Evolutionary conservation across 2,888 invertebrate genomes (phyloP).

Genomic region (Tiphia femorata): DNA sequence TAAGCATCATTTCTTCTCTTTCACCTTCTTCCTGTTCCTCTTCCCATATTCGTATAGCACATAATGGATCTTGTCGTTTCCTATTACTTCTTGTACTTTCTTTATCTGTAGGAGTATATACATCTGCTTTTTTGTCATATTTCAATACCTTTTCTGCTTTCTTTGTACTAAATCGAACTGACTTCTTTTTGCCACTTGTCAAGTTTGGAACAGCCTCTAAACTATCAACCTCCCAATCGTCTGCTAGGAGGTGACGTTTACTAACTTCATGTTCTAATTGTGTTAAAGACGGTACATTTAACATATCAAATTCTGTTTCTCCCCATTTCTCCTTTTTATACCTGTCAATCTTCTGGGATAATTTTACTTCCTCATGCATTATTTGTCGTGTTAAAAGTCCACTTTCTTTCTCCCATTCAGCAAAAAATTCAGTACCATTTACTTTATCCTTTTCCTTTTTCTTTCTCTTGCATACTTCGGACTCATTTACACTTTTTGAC

Average conservation of each 20-base stretch:
- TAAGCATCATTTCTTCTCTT: constrained; percentile 55
- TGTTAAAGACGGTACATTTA: constrained; percentile 59
- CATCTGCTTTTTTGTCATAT: constrained; percentile 62
- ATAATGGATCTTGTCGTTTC: constrained; percentile 50
- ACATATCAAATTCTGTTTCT: constrained; percentile 59
- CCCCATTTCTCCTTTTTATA: constrained; percentile 50
- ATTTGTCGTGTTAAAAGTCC: constrained; percentile 35
- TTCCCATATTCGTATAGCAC: constrained; percentile 64
- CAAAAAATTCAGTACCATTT: constrained; percentile 40
- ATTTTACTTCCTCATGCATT: constrained; percentile 24
- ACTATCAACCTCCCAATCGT: constrained; percentile 67
- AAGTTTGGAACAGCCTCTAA: constrained; percentile 54
- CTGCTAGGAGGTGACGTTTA: constrained; percentile 49
- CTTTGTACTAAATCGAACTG: constrained; percentile 24
- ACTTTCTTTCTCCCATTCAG: constrained; percentile 51
- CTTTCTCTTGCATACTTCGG: constrained; percentile 34
- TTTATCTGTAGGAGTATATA: constrained; percentile 59
- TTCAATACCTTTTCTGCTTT: constrained; percentile 57
- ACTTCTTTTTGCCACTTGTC: constrained; percentile 29
- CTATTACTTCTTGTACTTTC: constrained; percentile 47
- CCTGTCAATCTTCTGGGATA: constrained; percentile 36
- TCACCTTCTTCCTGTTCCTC: constrained; percentile 65
- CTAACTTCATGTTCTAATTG: constrained; percentile 57
- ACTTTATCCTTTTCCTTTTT: constrained; percentile 33
- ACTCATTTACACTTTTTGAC: constrained; percentile 33